Evolutionary conservation across 2,797 vertebrate species (phyloP).

Genomic region (Lophius americanus): DNA sequence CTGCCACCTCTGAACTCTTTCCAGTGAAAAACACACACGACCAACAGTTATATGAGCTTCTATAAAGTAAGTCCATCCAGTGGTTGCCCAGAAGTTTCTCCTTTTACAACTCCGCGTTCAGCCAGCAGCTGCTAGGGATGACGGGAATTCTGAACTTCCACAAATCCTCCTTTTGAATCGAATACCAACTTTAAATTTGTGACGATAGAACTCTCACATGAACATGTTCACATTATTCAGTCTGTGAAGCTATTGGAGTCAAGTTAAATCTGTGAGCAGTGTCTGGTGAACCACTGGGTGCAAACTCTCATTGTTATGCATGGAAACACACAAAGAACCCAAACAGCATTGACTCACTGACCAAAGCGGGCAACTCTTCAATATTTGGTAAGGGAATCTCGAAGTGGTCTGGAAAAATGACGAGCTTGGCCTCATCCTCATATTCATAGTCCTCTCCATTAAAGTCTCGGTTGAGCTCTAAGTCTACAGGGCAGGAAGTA

Average conservation of each 20-base stretch:
- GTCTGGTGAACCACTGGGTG: constrained; percentile 41
- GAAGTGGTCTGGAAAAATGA: constrained; percentile 99
- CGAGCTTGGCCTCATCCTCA: constrained; percentile 98
- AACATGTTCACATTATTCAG: too few species aligned
- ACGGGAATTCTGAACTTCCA: background rate
- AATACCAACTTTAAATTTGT: too few species aligned
- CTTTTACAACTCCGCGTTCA: background rate
- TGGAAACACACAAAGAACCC: constrained; percentile 51
- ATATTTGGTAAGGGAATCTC: constrained; percentile 99
- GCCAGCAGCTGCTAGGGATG: background rate
- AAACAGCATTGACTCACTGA: constrained; percentile 86
- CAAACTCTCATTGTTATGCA: constrained; percentile 64
- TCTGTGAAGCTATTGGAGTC: too few species aligned
- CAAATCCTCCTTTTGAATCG: too few species aligned
- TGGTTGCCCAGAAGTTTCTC: constrained; percentile 40
- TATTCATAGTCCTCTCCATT: constrained; percentile 95
- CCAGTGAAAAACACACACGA: constrained; percentile 21
- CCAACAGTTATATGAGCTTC: background rate
- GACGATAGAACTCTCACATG: too few species aligned
- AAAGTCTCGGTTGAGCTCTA: constrained; percentile 94
- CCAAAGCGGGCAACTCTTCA: constrained; percentile 98
- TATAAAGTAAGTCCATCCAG: constrained; percentile 21
- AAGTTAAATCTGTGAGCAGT: background rate
- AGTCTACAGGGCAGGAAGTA: constrained; percentile 87
- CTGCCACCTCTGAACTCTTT: constrained; percentile 12